Percentiles rank a stretch among this genome's conserved stretches.
Evolutionary conservation across 2,888 invertebrate species (phyloP).

Genomic region (Aphidius colemani): DNA sequence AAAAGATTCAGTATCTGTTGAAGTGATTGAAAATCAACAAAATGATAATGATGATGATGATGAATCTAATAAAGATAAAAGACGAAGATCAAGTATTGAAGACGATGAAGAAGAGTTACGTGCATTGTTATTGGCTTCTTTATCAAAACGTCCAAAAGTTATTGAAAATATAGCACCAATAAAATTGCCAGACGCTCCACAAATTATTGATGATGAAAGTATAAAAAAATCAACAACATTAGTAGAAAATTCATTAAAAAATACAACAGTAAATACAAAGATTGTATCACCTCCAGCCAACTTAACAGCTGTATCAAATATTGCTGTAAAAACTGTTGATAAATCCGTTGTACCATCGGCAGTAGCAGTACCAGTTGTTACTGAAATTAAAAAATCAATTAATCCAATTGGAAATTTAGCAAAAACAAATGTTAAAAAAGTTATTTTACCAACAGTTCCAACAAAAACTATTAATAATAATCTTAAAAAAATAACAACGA

Average conservation of each 20-base stretch:
- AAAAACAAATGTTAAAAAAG: slow-evolving; percentile 44
- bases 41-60: no score
- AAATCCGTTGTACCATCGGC: background rate
- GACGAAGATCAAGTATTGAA: slow-evolving; percentile 48
- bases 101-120: slow-evolving; percentile 56
- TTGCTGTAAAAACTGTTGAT: background rate
- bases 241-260: background rate
- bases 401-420: slow-evolving; percentile 28
- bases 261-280: background rate
- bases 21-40: background rate
- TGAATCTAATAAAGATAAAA: slow-evolving; percentile 24
- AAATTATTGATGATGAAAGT: background rate
- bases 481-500: slow-evolving; percentile 44
- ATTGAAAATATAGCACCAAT: slow-evolving; percentile 9
- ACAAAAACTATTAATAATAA: slow-evolving; percentile 51
- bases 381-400: slow-evolving; percentile 33
- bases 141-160: slow-evolving; percentile 43
- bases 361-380: background rate
- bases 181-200: background rate
- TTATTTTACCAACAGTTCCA: slow-evolving; percentile 35
- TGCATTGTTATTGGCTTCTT: slow-evolving; percentile 50
- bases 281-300: background rate
- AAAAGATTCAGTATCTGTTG: background rate
- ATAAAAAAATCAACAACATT: no score
- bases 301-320: background rate